phyloP scores from a whole-genome alignment of 2,888 invertebrate species.

The Ectemnius cavifrons region DNA sequence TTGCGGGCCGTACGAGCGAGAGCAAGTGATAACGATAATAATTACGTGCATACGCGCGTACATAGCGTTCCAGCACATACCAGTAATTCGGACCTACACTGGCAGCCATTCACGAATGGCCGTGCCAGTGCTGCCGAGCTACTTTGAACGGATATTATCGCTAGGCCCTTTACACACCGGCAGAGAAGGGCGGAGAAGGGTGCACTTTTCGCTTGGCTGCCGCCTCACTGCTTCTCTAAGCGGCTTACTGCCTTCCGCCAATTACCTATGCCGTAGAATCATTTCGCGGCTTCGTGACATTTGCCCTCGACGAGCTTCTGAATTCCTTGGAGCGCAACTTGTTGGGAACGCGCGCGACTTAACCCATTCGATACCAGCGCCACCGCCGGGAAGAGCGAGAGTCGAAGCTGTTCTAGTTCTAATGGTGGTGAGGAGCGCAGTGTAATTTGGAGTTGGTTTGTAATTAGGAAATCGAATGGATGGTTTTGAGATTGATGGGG shows the following conservation, averaged over 20 bases:
- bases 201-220: background rate
- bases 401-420: no score
- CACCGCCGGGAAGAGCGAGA: no score
- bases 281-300: constrained; percentile 31
- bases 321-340: constrained; percentile 22
- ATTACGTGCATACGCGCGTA: constrained; percentile 11
- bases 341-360: background rate
- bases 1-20: background rate
- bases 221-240: constrained; percentile 12
- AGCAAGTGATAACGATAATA: constrained; percentile 19
- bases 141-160: constrained; percentile 47
- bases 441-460: no score
- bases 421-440: no score
- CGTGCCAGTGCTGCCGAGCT: constrained; percentile 10
- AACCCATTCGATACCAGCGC: no score
- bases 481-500: no score
- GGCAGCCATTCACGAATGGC: constrained; percentile 4
- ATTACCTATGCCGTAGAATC: constrained; percentile 36
- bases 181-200: background rate
- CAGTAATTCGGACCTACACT: constrained; percentile 29
- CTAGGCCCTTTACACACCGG: constrained; percentile 17
- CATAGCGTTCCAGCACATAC: background rate
- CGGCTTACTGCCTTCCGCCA: constrained; percentile 21
- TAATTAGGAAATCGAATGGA: no score
- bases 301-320: constrained; percentile 15